Percentiles rank a stretch among this genome's conserved stretches.
Conservation (phyloP, 1,140 invertebrate genomes). For the Sycophaga agraensis region DNA sequence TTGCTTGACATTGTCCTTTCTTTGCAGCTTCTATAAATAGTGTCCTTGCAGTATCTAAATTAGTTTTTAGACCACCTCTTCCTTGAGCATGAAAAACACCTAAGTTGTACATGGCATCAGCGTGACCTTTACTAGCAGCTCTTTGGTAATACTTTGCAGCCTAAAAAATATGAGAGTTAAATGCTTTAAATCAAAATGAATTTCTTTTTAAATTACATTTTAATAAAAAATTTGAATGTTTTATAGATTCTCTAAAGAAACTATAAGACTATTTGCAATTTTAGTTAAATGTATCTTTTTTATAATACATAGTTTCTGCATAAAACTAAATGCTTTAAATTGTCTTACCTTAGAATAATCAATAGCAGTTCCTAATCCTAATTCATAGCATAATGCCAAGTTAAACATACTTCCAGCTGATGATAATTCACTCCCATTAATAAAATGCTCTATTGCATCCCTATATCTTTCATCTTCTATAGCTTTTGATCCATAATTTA, state of each 20-base stretch:
- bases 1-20: constrained; percentile 62
- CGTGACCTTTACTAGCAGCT: constrained; percentile 62
- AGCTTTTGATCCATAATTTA: constrained; percentile 48
- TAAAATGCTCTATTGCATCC: constrained; percentile 53
- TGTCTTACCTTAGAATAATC: constrained; percentile 59
- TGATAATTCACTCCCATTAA: constrained; percentile 58
- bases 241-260: constrained; percentile 3
- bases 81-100: constrained; percentile 67
- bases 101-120: constrained; percentile 65
- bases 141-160: constrained; percentile 63
- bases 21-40: constrained; percentile 61
- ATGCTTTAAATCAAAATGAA: constrained; percentile 19
- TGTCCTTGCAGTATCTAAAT: constrained; percentile 53
- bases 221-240: constrained; percentile 12
- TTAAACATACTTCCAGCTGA: constrained; percentile 64
- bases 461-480: constrained; percentile 45
- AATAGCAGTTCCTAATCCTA: constrained; percentile 61
- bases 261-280: background rate
- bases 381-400: constrained; percentile 65
- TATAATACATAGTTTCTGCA: too few relatives aligned
- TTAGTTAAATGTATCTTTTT: background rate
- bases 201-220: too few relatives aligned
- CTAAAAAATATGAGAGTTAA: constrained; percentile 43
- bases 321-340: constrained; percentile 7
- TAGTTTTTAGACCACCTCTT: constrained; percentile 57